A percentile compares a stretch with the other conserved stretches of the same genome.
Evolutionary conservation across 2,888 invertebrate species (phyloP).

Genomic region (Drosophila kambysellisi): DNA sequence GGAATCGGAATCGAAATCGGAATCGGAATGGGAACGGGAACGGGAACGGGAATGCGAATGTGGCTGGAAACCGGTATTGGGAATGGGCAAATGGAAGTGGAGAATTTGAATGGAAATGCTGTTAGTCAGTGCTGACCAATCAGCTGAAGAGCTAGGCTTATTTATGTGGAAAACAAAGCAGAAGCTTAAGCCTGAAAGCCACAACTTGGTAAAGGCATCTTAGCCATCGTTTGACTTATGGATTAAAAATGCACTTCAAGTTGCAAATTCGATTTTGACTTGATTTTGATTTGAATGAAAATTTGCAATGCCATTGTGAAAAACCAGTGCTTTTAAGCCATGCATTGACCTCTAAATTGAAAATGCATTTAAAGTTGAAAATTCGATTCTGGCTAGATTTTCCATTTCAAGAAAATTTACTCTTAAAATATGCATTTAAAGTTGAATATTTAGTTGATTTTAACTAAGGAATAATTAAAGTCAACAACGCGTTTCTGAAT

Average conservation of each 20-base stretch:
- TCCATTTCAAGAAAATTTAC: neutral
- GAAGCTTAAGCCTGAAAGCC: neutral
- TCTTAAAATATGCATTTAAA: neutral
- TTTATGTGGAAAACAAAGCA: neutral
- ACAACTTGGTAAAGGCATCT: accelerated
- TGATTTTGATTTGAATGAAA: neutral
- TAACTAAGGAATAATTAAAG: neutral
- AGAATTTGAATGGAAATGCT: conserved; percentile 23
- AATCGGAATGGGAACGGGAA: conserved; percentile 33
- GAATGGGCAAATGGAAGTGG: conserved; percentile 22
- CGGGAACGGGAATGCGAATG: conserved; percentile 30
- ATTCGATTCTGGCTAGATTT: neutral
- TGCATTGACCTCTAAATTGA: neutral
- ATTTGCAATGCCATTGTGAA: neutral
- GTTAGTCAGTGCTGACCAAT: conserved; percentile 19
- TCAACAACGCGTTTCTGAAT: neutral
- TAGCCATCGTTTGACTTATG: neutral
- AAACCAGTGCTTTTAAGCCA: neutral
- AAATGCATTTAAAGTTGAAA: neutral
- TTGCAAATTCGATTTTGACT: neutral
- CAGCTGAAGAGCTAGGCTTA: neutral
- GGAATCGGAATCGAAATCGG: conserved; percentile 11
- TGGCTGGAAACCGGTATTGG: conserved; percentile 24
- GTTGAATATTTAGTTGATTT: neutral
- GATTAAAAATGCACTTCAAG: accelerated